Evolutionary conservation across 2,797 vertebrate genomes (phyloP).

Genomic region (Microctenopoma stevenorrisi): DNA sequence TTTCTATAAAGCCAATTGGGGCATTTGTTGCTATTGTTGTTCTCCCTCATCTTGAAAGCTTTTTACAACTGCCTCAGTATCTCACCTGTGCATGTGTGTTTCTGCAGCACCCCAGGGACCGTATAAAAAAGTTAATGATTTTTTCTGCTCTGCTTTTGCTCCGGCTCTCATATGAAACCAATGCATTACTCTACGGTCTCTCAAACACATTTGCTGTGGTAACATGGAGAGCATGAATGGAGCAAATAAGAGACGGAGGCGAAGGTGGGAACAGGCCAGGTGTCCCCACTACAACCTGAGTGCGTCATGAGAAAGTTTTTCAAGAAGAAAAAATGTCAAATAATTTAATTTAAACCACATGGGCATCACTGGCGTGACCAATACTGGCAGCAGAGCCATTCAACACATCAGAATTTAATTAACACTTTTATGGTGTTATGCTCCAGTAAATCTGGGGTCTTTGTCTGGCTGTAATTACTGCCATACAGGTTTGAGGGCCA

Average conservation of each 20-base stretch:
- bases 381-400: constrained; percentile 61
- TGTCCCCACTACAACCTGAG: constrained; percentile 55
- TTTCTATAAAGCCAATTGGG: constrained; percentile 43
- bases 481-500: constrained; percentile 66
- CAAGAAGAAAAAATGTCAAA: constrained; percentile 8
- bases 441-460: constrained; percentile 74
- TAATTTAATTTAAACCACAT: constrained; percentile 75
- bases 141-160: constrained; percentile 49
- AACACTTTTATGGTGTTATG: constrained; percentile 74
- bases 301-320: constrained; percentile 66
- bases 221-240: constrained; percentile 36
- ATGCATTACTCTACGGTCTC: constrained; percentile 50
- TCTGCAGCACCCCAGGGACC: constrained; percentile 34
- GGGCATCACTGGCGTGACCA: constrained; percentile 61
- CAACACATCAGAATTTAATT: constrained; percentile 79
- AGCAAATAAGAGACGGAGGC: constrained; percentile 18
- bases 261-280: constrained; percentile 9
- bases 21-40: constrained; percentile 37
- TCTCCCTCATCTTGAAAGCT: constrained; percentile 26
- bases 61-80: constrained; percentile 31
- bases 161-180: constrained; percentile 58
- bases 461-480: constrained; percentile 75
- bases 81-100: constrained; percentile 29
- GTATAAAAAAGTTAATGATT: constrained; percentile 56
- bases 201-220: constrained; percentile 52